Evolutionary conservation across 2,113 vertebrate species (phyloP), one percentile per base, ranked within the genome.

Genomic region (Castor canadensis): DNA sequence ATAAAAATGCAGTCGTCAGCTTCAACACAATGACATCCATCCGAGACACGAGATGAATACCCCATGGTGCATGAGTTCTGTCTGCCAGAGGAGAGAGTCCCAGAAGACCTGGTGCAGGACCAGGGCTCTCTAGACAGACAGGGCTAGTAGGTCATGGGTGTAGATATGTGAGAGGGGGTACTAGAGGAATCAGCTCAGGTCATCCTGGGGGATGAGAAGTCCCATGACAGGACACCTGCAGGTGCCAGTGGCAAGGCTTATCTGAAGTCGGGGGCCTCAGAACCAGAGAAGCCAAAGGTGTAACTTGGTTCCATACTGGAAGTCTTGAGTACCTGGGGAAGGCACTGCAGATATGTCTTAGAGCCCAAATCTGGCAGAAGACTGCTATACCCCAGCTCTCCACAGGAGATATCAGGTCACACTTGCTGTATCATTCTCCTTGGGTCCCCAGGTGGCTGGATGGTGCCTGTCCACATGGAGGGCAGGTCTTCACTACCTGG

Each of bases 21-120:
- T 66, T 76, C 43, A 12, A 28, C 6, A 1, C 2, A n/a, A 10
- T 20, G 43, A 60, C 8, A 66, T 52, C 10, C n/a, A n/a, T n/a
- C n/a, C n/a, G 15, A n/a, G 71, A 45, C 6, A 2, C 8, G 24
- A 19, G 19, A 3, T 9, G 35, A 9, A 5, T 0, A n/a, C 1
- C 0, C n/a, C 28, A 1, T 2, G 7, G 43, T 12, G 35, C 15
- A 1, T 2, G 35, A 82, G n/a, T 28, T 3, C 2, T 2, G 3
- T 1, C 20, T 28, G 30, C 35, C 24, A 0, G 0, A 45, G 38
- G 56, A 16, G 26, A 24, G 22, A 9, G 1, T 1, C 13, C 30
- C 1, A 8, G 4, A 2, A 26, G 20, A 3, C 32, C 24, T 0
- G 4, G 2, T 1, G 6, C 7, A 9, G 30, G 15, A 28, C 4